Base-by-base conservation (phyloP, 2,797 vertebrate species). In the Tadarida brasiliensis region DNA sequence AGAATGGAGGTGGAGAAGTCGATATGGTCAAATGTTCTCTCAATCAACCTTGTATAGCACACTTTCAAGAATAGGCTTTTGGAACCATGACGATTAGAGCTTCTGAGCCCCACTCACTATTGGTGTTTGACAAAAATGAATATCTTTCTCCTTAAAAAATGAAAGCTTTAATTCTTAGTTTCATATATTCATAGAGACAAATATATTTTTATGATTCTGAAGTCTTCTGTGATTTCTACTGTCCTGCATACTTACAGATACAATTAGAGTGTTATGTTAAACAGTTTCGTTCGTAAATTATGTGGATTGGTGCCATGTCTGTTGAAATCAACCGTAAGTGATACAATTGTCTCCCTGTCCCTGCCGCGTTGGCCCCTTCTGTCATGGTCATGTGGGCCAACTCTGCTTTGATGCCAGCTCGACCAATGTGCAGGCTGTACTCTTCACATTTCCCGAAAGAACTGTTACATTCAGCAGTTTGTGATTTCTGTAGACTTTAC, bases 1-100 rank as follows among this genome's bases (percentile, higher is more conserved):
- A 98, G 73, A 99, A 99, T 54, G 97, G 98, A 0, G 99, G 99
- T 0, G 99, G 99, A 8, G 99, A 99, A 97, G 99, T 99, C 12
- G 99, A 99, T 30, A 87, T 33, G 49, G 98, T 99, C 89, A 98
- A 97, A 11, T 99, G 99, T 19, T 33, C 97, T 54, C 97, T 98
- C 0, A 54, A 20, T 1, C 98, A 95, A 47, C 96, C 96, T 11
- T 39, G 77, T 9, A 54, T 80, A 16, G 98, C 98, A 7, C 98
- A 98, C 93, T 99, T 99, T 96, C 98, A 98, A 84, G 98, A 99
- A 98, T 59, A 97, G 68, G 0, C n/a, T 84, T 83, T 49, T 30
- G 73, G 11, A 76, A 24, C 59, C 14, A 1, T 67, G 71, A 86
- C 47, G 92, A 54, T 24, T 39, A 59, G 7, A 88, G 33, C 56